Evolutionary conservation across 2,113 vertebrate genomes (phyloP).

Genomic region (Cryptomyrus ogoouensis): DNA sequence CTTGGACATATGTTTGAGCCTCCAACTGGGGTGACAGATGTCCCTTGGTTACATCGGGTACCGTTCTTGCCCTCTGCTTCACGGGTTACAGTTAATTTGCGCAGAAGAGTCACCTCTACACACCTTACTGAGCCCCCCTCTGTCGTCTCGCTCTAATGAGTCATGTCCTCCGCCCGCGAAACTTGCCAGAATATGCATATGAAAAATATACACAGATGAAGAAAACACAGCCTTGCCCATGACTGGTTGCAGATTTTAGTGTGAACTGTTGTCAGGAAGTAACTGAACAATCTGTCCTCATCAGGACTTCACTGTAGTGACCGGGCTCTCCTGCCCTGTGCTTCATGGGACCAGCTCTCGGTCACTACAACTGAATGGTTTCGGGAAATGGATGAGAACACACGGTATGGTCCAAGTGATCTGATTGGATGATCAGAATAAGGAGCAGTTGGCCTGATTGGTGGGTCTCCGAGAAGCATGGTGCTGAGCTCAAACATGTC

Average conservation of each 20-base stretch:
- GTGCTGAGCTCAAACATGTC: not conserved
- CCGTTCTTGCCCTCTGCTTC: not conserved
- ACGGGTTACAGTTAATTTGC: not conserved
- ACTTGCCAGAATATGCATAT: not conserved
- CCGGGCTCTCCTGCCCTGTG: not conserved
- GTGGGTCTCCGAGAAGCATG: not conserved
- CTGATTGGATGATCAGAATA: not conserved
- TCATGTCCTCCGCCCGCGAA: not conserved
- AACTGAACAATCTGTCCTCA: not conserved
- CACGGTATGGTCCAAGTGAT: not conserved
- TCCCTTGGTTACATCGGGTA: not conserved
- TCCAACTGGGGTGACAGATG: not conserved
- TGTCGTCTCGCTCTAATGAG: not conserved
- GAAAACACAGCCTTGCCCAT: not conserved
- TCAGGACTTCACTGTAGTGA: not conserved
- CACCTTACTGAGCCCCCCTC: not conserved
- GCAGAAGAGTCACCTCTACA: not conserved
- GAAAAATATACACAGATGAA: not conserved
- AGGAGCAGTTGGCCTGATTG: not conserved
- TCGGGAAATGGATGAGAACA: not conserved
- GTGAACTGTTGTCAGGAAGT: not conserved
- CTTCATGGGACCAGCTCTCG: not conserved
- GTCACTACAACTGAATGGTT: not conserved
- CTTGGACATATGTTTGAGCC: not conserved
- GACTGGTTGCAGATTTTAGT: not conserved